Evolutionary conservation across 2,888 invertebrate species (phyloP).

Genomic region (Diaphora mendica): DNA sequence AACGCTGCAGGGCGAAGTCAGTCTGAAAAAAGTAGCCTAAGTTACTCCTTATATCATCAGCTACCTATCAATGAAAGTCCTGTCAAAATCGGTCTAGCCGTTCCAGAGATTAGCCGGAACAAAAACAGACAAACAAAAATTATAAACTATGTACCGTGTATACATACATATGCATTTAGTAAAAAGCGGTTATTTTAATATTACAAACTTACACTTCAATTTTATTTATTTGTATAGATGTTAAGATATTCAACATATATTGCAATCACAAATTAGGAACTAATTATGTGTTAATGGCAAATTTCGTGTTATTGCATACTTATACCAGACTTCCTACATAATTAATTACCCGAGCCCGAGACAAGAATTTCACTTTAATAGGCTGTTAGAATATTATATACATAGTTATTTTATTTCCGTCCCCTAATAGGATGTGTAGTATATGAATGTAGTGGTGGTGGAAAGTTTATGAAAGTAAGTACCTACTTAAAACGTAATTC

Average conservation of each 20-base stretch:
- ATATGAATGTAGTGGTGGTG: background rate
- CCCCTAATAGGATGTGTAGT: slow-evolving; percentile 11
- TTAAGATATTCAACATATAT: slow-evolving; percentile 9
- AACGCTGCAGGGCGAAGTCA: too few relatives aligned
- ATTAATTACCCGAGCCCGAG: slow-evolving; percentile 18
- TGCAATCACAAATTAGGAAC: slow-evolving; percentile 20
- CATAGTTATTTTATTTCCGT: slow-evolving; percentile 18
- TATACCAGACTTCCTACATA: slow-evolving; percentile 16
- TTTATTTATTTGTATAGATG: too few relatives aligned
- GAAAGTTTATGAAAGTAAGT: background rate
- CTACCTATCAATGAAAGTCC: too few relatives aligned
- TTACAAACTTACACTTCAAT: too few relatives aligned
- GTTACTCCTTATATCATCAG: too few relatives aligned
- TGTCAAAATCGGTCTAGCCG: too few relatives aligned
- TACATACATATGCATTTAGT: too few relatives aligned
- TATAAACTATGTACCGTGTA: too few relatives aligned
- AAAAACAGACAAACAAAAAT: too few relatives aligned
- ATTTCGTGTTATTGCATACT: slow-evolving; percentile 22
- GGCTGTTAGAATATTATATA: slow-evolving; percentile 20
- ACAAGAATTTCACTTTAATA: slow-evolving; percentile 28
- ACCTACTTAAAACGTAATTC: background rate
- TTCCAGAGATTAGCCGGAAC: too few relatives aligned
- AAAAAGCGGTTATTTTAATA: too few relatives aligned
- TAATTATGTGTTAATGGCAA: slow-evolving; percentile 28
- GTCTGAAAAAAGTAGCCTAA: too few relatives aligned